These are phyloP conservation scores for Glyptemys insculpta DNA, from an alignment of 2,797 vertebrate genomes.

Conservation along the genomic window DNA sequence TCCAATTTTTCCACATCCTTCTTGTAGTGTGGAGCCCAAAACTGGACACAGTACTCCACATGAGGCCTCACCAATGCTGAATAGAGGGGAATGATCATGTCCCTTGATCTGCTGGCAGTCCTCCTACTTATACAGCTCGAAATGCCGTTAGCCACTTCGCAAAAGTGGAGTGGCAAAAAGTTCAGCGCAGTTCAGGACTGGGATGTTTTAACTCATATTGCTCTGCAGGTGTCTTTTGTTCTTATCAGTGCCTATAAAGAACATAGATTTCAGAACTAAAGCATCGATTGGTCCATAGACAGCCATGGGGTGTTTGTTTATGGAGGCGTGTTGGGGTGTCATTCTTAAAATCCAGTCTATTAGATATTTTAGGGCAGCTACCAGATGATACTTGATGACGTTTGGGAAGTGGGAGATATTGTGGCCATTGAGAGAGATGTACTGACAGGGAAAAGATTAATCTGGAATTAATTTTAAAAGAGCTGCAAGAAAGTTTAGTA, in stretches of 20 bases:
- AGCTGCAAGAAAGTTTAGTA: background rate
- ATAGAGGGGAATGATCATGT: too few relatives aligned
- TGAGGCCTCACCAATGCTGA: too few relatives aligned
- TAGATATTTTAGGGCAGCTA: background rate
- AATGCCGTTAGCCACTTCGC: background rate
- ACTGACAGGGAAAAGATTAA: background rate
- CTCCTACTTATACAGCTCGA: too few relatives aligned
- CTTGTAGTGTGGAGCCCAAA: too few relatives aligned
- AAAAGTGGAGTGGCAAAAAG: background rate
- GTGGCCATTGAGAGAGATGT: background rate
- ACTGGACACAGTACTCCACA: too few relatives aligned
- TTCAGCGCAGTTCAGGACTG: background rate
- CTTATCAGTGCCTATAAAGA: background rate
- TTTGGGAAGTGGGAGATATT: background rate
- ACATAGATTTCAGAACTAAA: background rate
- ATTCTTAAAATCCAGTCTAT: background rate
- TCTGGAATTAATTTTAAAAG: background rate
- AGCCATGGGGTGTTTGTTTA: background rate
- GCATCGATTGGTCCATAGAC: background rate
- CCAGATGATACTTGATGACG: background rate
- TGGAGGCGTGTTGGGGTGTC: background rate
- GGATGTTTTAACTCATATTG: background rate
- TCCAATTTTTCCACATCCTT: too few relatives aligned
- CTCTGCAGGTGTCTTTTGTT: background rate
- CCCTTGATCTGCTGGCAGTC: too few relatives aligned